These are phyloP conservation scores for Oreortyx pictus DNA, from an alignment of 2,797 vertebrate genomes.

Conservation along the genomic window DNA sequence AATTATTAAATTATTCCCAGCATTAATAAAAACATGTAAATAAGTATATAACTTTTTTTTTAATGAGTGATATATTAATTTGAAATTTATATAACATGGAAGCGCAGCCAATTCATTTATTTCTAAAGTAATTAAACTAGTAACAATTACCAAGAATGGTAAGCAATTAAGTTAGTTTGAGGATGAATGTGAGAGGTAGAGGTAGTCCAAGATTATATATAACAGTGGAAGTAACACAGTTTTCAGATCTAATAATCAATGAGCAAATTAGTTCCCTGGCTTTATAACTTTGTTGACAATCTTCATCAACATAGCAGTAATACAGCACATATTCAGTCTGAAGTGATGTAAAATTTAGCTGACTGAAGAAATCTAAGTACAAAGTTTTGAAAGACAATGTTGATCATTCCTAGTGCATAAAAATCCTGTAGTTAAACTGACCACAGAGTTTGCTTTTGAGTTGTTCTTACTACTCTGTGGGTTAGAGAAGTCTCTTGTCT, in stretches of 20 bases:
- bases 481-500: not conserved
- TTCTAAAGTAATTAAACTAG: not conserved
- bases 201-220: not conserved
- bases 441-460: not conserved
- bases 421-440: not conserved
- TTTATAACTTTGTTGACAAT: not conserved
- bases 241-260: not conserved
- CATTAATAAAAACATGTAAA: not conserved
- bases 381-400: accelerated
- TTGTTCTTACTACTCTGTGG: not conserved
- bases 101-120: not conserved
- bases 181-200: not conserved
- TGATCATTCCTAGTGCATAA: not conserved
- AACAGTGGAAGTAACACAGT: not conserved
- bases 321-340: not conserved
- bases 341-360: not conserved
- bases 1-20: not conserved
- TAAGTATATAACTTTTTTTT: not conserved
- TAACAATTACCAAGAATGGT: not conserved
- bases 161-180: not conserved
- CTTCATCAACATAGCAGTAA: not conserved
- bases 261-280: not conserved
- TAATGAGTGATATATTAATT: slow-evolving; percentile 12
- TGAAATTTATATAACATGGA: not conserved
- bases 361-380: not conserved